phyloP scores from a whole-genome alignment of 2,113 vertebrate species.

The Puntigrus tetrazona region DNA sequence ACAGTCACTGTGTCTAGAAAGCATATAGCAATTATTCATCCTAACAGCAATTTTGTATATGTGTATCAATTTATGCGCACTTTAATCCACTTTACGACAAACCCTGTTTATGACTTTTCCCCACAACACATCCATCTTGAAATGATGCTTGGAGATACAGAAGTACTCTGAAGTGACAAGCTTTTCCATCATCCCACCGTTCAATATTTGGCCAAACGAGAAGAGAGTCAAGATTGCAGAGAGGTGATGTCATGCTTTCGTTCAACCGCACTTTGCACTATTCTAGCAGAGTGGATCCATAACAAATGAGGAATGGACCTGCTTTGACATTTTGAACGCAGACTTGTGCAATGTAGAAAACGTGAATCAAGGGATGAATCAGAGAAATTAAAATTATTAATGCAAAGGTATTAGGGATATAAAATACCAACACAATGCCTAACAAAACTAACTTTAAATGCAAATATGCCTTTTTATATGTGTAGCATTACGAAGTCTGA shows the following conservation, averaged over 20 bases:
- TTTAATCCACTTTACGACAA: conserved; percentile 28
- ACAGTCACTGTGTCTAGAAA: background rate
- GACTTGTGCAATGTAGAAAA: background rate
- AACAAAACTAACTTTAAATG: background rate
- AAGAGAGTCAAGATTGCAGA: conserved; percentile 36
- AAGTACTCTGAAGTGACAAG: conserved; percentile 28
- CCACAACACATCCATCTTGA: conserved; percentile 32
- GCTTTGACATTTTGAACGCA: conserved; percentile 12
- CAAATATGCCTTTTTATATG: background rate
- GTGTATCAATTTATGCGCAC: background rate
- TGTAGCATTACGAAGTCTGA: background rate
- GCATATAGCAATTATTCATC: conserved; percentile 4
- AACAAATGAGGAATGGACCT: conserved; percentile 21
- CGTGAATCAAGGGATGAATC: background rate
- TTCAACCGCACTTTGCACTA: conserved; percentile 48
- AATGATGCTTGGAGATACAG: conserved; percentile 7
- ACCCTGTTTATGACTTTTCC: conserved; percentile 27
- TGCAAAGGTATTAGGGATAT: background rate
- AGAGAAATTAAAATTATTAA: background rate
- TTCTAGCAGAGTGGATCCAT: conserved; percentile 36
- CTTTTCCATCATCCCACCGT: conserved; percentile 24
- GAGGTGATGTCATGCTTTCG: conserved; percentile 63
- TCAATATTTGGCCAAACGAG: conserved; percentile 38
- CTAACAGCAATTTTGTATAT: background rate
- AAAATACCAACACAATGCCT: background rate